These are phyloP conservation scores for Drosophila bunnanda DNA, from an alignment of 2,888 invertebrate genomes.

Conservation along the genomic window DNA sequence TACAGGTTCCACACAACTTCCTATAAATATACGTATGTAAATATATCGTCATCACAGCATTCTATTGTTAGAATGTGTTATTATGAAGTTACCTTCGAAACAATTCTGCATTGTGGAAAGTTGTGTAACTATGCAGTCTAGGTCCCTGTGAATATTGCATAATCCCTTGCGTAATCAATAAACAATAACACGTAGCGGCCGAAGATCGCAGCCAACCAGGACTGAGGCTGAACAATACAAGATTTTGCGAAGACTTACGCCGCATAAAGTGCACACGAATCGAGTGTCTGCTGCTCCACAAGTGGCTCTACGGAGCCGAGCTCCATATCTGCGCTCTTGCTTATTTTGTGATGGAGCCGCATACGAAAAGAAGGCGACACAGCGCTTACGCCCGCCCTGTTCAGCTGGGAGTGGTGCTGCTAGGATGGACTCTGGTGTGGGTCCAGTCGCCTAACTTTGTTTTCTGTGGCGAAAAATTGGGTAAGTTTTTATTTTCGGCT, in stretches of 20 bases:
- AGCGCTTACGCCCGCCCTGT: constrained; percentile 21
- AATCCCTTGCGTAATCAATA: too few relatives aligned
- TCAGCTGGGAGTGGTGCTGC: constrained; percentile 49
- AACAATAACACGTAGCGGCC: not conserved
- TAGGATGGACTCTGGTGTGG: constrained; percentile 59
- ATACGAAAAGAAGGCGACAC: constrained; percentile 23
- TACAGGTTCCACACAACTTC: not conserved
- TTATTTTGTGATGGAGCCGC: constrained; percentile 49
- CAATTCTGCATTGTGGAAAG: not conserved
- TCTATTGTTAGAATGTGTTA: too few relatives aligned
- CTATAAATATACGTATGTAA: not conserved
- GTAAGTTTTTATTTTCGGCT: constrained; percentile 76
- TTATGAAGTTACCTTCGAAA: not conserved
- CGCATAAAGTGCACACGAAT: not conserved
- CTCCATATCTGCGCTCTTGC: not conserved
- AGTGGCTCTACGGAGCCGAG: not conserved
- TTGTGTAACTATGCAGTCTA: not conserved
- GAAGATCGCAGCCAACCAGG: not conserved
- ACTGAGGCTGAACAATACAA: not conserved
- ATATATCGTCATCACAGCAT: not conserved
- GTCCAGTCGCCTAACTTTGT: constrained; percentile 64
- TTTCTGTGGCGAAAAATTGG: constrained; percentile 80
- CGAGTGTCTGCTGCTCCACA: not conserved
- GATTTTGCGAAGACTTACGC: not conserved
- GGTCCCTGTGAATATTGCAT: not conserved